phyloP scores from a whole-genome alignment of 1,140 invertebrate genomes.

The Diplogasteroides magnus region DNA sequence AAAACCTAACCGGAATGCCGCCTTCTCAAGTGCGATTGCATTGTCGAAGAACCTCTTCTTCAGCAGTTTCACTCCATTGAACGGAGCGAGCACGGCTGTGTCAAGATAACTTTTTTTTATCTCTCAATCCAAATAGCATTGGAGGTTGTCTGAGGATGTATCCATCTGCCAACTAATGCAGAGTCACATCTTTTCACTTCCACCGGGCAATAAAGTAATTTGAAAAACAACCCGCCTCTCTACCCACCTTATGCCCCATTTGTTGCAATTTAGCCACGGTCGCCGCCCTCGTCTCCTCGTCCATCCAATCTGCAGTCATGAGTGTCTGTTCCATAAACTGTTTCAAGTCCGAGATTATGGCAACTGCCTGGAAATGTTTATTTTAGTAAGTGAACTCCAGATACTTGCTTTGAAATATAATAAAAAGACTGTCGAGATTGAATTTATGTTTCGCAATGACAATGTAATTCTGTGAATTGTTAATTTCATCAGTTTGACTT shows the following conservation, averaged over 20 bases:
- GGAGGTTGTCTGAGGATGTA: too few relatives aligned
- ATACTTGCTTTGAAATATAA: too few relatives aligned
- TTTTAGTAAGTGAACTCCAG: too few relatives aligned
- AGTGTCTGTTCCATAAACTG: constrained; percentile 72
- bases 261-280: constrained; percentile 70
- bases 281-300: constrained; percentile 70
- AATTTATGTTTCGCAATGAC: too few relatives aligned
- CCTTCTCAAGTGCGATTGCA: constrained; percentile 23
- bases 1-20: constrained; percentile 11
- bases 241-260: constrained; percentile 78
- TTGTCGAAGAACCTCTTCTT: constrained; percentile 49
- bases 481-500: not conserved
- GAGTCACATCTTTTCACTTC: too few relatives aligned
- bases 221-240: too few relatives aligned
- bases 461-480: not conserved
- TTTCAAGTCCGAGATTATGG: constrained; percentile 78
- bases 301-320: constrained; percentile 73
- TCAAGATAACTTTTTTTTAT: too few relatives aligned
- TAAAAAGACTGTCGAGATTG: too few relatives aligned
- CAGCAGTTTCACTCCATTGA: constrained; percentile 18
- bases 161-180: too few relatives aligned
- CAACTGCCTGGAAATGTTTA: constrained; percentile 76
- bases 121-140: too few relatives aligned
- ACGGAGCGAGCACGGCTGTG: constrained; percentile 19
- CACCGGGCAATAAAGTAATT: too few relatives aligned